Conservation (phyloP, 2,113 vertebrate species). For the Pomatorhinus ruficollis region DNA sequence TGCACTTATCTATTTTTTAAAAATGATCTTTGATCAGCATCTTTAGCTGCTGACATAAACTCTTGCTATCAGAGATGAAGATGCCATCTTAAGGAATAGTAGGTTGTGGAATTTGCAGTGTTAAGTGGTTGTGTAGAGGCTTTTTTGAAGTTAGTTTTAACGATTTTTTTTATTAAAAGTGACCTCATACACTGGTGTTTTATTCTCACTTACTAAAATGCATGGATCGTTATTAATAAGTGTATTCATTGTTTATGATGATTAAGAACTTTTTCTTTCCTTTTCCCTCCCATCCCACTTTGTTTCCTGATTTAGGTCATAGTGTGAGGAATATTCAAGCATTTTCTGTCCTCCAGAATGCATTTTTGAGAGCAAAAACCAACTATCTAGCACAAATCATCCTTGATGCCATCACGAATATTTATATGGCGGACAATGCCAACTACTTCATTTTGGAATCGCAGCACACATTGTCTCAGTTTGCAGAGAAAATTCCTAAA, state of each 20-base stretch:
- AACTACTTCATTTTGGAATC: conserved; percentile 98
- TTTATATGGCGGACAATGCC: conserved; percentile 91
- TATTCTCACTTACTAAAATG: not conserved
- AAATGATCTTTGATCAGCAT: not conserved
- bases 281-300: not conserved
- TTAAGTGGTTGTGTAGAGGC: not conserved
- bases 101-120: not conserved
- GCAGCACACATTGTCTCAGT: conserved; percentile 94
- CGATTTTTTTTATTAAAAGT: not conserved
- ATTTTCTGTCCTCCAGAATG: conserved; percentile 94
- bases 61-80: not conserved
- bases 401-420: conserved; percentile 92
- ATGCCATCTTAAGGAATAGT: not conserved
- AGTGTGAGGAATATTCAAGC: conserved; percentile 95
- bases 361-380: conserved; percentile 93
- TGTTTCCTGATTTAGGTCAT: conserved; percentile 79
- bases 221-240: not conserved
- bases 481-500: conserved; percentile 91
- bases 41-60: not conserved
- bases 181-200: not conserved
- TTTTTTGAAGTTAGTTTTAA: not conserved
- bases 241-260: not conserved
- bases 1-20: not conserved
- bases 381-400: conserved; percentile 89
- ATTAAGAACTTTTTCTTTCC: conserved; percentile 10